Percentiles rank a stretch among this genome's conserved stretches.
phyloP scores from a whole-genome alignment of 2,113 vertebrate species.

The Danio rerio region DNA sequence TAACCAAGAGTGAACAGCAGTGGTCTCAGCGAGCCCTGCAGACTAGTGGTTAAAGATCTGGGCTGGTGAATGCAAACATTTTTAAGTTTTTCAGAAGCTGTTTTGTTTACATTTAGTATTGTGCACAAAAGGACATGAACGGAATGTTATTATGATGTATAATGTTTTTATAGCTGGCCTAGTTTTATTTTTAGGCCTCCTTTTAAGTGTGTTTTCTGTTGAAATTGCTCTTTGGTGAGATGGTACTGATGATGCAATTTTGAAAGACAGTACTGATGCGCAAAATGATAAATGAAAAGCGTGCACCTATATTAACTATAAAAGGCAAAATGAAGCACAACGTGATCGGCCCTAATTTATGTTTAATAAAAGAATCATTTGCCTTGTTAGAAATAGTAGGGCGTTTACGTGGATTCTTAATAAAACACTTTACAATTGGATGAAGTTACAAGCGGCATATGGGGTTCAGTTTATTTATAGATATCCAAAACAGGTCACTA shows the following conservation, averaged over 20 bases:
- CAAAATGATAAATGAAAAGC: not conserved
- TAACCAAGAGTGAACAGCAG: constrained; percentile 78
- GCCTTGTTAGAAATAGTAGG: not conserved
- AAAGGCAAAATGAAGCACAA: not conserved
- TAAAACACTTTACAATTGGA: not conserved
- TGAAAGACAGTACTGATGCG: not conserved
- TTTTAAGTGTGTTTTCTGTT: not conserved
- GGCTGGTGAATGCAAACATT: not conserved
- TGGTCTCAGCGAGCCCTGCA: constrained; percentile 22
- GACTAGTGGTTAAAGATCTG: constrained; percentile 23
- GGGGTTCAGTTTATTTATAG: too few species aligned
- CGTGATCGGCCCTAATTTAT: not conserved
- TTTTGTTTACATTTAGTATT: not conserved
- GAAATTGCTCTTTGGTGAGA: too few species aligned
- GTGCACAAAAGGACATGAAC: not conserved
- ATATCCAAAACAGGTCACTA: not conserved
- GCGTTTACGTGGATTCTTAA: too few species aligned
- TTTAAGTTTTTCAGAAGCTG: not conserved
- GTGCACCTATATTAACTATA: not conserved
- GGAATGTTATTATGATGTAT: not conserved
- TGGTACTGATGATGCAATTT: not conserved
- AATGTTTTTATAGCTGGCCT: not conserved
- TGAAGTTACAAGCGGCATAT: not conserved
- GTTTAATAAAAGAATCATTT: not conserved
- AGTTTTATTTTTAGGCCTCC: not conserved